phyloP scores from a whole-genome alignment of 92 coral and sea anemone genomes.

The Actinostola sp. region DNA sequence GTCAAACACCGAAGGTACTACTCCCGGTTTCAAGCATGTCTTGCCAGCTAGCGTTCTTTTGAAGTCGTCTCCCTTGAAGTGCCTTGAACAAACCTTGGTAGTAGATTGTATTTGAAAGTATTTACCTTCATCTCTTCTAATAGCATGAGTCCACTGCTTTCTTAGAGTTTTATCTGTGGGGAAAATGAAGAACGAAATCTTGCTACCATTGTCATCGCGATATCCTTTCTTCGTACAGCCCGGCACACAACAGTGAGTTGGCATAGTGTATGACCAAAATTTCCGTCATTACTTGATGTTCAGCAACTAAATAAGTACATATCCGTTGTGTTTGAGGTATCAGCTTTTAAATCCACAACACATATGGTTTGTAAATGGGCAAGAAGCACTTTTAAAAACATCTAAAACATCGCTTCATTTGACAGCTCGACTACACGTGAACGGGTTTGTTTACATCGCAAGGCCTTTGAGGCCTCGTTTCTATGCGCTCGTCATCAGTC shows the following conservation, averaged over 20 bases:
- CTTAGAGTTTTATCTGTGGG: not conserved
- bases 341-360: too few species aligned
- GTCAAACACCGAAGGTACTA: constrained; percentile 35
- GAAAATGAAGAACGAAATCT: constrained; percentile 17
- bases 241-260: constrained; percentile 30
- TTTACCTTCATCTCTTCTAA: constrained; percentile 38
- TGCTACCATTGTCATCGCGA: constrained; percentile 24
- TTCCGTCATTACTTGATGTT: too few species aligned
- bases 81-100: constrained; percentile 25
- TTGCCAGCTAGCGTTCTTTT: constrained; percentile 17
- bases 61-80: constrained; percentile 24
- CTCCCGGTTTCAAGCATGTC: not conserved
- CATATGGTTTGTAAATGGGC: too few species aligned
- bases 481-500: too few species aligned
- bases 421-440: too few species aligned
- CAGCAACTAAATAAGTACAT: too few species aligned
- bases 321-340: too few species aligned
- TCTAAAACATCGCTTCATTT: too few species aligned
- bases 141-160: constrained; percentile 29
- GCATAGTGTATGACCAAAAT: too few species aligned
- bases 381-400: too few species aligned
- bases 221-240: constrained; percentile 34
- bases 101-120: constrained; percentile 1
- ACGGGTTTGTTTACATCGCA: too few species aligned
- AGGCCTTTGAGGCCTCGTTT: too few species aligned